Percentiles rank a stretch among this genome's conserved stretches.
Evolutionary conservation across 2,113 vertebrate genomes (phyloP).

Genomic region (Saimiri boliviensis): DNA sequence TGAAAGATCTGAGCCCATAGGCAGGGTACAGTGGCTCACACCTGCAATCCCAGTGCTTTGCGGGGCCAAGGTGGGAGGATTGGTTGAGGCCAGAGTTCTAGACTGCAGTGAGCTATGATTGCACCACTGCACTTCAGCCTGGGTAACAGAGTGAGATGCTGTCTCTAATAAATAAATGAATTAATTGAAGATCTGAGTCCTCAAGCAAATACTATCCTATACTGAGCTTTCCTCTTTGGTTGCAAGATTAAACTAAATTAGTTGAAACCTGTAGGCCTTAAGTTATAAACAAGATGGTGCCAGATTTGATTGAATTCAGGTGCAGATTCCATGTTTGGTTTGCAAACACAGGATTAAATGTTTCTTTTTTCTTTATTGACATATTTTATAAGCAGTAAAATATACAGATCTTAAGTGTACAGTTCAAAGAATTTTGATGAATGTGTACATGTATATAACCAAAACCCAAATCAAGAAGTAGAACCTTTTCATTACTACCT

Average conservation of each 20-base stretch:
- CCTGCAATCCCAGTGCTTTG: no score
- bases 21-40: no score
- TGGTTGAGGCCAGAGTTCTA: no score
- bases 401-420: neutral
- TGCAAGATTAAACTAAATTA: neutral
- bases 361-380: neutral
- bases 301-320: neutral
- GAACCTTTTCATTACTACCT: neutral
- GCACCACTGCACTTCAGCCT: no score
- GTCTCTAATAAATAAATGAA: no score
- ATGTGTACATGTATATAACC: neutral
- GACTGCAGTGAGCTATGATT: no score
- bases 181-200: neutral
- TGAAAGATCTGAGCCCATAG: neutral
- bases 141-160: no score
- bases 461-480: neutral
- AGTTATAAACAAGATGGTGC: neutral
- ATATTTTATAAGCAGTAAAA: neutral
- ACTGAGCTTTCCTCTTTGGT: neutral
- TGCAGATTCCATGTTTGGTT: neutral
- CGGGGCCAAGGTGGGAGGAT: no score
- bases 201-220: neutral
- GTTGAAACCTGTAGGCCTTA: neutral
- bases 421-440: neutral
- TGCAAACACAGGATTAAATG: neutral